Base-by-base conservation (phyloP, 2,113 vertebrate genomes). In the Pelvicachromis taeniatus region DNA sequence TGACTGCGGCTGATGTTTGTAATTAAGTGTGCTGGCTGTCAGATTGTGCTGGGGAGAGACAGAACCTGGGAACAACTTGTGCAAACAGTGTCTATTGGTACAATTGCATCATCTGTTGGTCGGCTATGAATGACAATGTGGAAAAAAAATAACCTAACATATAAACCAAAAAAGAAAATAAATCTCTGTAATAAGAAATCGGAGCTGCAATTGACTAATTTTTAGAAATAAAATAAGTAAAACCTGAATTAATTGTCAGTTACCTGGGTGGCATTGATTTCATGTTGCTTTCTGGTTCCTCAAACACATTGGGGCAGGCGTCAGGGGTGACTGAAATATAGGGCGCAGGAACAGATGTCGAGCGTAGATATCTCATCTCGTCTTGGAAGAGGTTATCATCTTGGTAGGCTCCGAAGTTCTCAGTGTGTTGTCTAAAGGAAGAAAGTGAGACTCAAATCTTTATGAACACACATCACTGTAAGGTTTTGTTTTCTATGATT, bases 231-330 rank as follows among this genome's bases (percentile, higher is more conserved):
- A 63, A 85, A 10, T 4, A 29, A 23, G 14, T 4, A 50, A 50
- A 73, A 75, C 13, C 2, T 75, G 1, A 50, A 75, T 7, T 48
- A 16, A 29, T 73, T 29, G 59, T 17, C n/a, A n/a, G 48, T 55
- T 93, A 99, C 99, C 99, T 99, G 73, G 97, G 99, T 38, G 99
- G 99, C 99, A 99, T 99, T 38, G 98, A 99, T 88, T 99, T 99
- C 99, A 99, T 99, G 94, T 99, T 99, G 93, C 96, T 99, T 88
- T 99, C 98, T 65, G 98, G 98, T 83, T 99, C 99, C 93, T 99
- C 98, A 90, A 99, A 99, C 70, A 99, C 99, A 89, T 98, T 99
- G 56, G 98, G 99, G 90, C 98, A 98, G 73, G 99, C 98, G 56
- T 99, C 99, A 14, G 99, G 99, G 61, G 99, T 99, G 85, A 99